Base-by-base conservation (phyloP, 2,113 vertebrate species). In the Mormoops blainvillei region DNA sequence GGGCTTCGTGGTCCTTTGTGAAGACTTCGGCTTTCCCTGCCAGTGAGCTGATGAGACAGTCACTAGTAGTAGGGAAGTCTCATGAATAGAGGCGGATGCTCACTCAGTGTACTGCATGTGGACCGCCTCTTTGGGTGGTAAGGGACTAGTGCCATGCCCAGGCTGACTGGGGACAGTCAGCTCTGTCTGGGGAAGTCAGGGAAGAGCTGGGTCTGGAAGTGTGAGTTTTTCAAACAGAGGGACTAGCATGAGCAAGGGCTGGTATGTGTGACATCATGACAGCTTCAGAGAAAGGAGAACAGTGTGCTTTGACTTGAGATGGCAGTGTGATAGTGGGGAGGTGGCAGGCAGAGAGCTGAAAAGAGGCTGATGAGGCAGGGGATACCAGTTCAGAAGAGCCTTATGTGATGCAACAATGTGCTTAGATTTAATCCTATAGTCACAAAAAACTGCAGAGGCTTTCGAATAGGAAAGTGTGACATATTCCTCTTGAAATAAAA, bases 401-500 rank as follows among this genome's bases (percentile, higher is more conserved):
- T 76, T 12, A 18, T 8, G 4, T 14, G 33, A 26, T 43, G 31
- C 45, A 80, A 4, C 28, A n/a, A 14, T 28, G 13, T 63, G 54
- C 24, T 52, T 31, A 56, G 31, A 52, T 41, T 82, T 76, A 93
- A 65, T 61, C 10, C 19, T 28, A 22, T 3, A 67, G 52, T 43
- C 24, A 36, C 26, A 12, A 38, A 45, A 89, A 94, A 78, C 15
- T 84, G 65, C 16, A 33, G 48, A 43, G 33, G n/a, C 61, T 94
- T 58, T 81, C n/a, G 73, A 31, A 71, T 45, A 68, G 33, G 65
- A 19, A 65, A 73, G 4, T 61, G 20, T 38, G 61, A 93, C 12
- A n/a, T 54, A 68, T 19, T 28, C 6, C 2, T 45, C 54, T 24
- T 58, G 31, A 91, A 93, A 68, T 67, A 36, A 95, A 91, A 92